These are phyloP conservation scores for Microtus richardsoni DNA, from an alignment of 2,113 vertebrate genomes.

Conservation along the genomic window DNA sequence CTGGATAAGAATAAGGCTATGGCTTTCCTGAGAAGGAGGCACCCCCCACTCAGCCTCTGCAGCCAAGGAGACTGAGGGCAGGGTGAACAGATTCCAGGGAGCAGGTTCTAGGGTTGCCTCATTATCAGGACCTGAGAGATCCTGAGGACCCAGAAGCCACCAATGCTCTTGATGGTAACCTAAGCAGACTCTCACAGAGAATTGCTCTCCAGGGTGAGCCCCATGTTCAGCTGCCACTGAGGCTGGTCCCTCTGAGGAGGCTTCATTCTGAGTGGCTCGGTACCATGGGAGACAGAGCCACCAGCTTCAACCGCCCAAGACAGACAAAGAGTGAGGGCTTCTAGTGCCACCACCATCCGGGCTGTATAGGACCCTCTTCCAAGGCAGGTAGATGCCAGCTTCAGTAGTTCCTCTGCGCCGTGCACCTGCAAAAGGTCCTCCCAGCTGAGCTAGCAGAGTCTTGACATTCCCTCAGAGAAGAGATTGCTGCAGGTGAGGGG, in stretches of 20 bases:
- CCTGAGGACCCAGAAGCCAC: background rate
- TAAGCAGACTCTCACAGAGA: background rate
- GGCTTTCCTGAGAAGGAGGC: fast-evolving
- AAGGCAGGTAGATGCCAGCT: background rate
- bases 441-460: background rate
- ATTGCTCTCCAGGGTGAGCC: fast-evolving
- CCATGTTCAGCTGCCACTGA: fast-evolving
- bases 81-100: too few relatives aligned
- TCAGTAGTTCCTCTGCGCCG: background rate
- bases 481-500: too few relatives aligned
- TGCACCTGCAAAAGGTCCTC: background rate
- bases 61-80: background rate
- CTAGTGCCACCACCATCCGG: fast-evolving
- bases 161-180: background rate
- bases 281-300: background rate
- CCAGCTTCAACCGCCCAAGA: too few relatives aligned
- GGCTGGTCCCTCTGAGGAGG: background rate
- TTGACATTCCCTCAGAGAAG: background rate
- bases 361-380: background rate
- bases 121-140: background rate
- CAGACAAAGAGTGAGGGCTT: background rate
- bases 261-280: background rate
- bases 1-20: fast-evolving
- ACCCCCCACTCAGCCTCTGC: fast-evolving
- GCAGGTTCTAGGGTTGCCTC: too few relatives aligned